A percentile compares a stretch with the other conserved stretches of the same genome.
Evolutionary conservation across 2,797 vertebrate genomes (phyloP).

Genomic region (Gallinago nigripennis): DNA sequence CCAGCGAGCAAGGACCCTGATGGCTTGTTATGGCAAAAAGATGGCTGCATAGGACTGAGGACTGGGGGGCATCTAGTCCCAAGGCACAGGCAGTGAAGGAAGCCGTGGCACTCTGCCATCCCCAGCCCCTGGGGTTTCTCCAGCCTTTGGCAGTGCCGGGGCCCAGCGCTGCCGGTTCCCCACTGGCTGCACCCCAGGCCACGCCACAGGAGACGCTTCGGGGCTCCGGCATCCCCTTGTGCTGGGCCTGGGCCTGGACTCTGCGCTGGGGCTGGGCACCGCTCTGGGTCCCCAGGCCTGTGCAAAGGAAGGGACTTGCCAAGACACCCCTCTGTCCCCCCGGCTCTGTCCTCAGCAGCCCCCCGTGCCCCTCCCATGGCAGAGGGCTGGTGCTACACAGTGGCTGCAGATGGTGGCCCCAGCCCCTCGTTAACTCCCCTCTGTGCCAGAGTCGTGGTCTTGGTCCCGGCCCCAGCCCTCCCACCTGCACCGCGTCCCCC

Average conservation of each 20-base stretch:
- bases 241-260: neutral
- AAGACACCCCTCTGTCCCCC: neutral
- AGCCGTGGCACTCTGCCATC: fast-evolving
- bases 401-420: neutral
- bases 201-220: fast-evolving
- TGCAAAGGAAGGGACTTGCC: neutral
- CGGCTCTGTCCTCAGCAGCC: fast-evolving
- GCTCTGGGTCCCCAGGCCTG: neutral
- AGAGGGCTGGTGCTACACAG: neutral
- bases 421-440: neutral
- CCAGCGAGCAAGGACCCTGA: fast-evolving
- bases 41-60: neutral
- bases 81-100: no score
- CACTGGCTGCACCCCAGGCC: neutral
- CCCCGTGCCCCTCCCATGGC: neutral
- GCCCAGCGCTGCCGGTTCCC: fast-evolving
- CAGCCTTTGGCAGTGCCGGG: neutral
- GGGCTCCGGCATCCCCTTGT: neutral
- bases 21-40: neutral
- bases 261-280: fast-evolving
- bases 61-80: no score
- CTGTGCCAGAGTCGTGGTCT: fast-evolving
- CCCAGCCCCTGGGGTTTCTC: neutral
- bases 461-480: fast-evolving
- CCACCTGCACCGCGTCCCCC: fast-evolving